Base-by-base conservation (phyloP, 1,140 invertebrate genomes). In the Zelostemma sp. region DNA sequence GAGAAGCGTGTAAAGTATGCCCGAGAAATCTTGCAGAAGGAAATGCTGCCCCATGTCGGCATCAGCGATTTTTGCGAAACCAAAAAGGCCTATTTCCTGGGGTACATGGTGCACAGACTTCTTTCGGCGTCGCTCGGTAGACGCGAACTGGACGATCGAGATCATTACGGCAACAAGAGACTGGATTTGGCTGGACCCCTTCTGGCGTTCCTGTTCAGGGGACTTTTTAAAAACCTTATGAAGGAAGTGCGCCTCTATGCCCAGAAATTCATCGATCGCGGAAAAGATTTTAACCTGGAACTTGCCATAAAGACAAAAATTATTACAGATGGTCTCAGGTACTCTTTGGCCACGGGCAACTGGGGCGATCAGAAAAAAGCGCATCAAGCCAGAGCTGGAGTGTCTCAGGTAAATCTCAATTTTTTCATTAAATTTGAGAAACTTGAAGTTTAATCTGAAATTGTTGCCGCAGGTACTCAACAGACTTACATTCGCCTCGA, bases 151-250 rank as follows among this genome's bases (percentile, higher is more conserved):
- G 97, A 99, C 86, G 97, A 99, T 87, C 90, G 97, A 83, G 97
- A 99, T 98, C 97, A 99, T 81, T 99, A 99, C 85, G 97, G 97
- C 38, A 99, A 99, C 85, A 99, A 99, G 84, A 89, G 97, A 71
- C 86, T 99, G 33, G 97, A 99, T 88, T 87, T 99, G 41, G 97
- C 97, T 76, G 97, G 97, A 15, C 97, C 97, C 0, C 84, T 99
- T 17, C 81, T 99, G 38, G 97, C 97, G 31, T 98, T 98, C 80
- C 86, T 99, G 1, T 99, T 99, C 80, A 89, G 96, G 82, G 95
- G 94, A 70, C 83, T 97, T 0, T 97, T 98, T 77, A 95, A 95
- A 78, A 97, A 96, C 85, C 84, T 97, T 1, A 91, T 95, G 84
- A 97, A 97, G 85, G 96, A 97, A 88, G 95, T 99, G 1, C 87